Evolutionary conservation across 2,113 vertebrate species (phyloP).

Genomic region (Zapus hudsonius): DNA sequence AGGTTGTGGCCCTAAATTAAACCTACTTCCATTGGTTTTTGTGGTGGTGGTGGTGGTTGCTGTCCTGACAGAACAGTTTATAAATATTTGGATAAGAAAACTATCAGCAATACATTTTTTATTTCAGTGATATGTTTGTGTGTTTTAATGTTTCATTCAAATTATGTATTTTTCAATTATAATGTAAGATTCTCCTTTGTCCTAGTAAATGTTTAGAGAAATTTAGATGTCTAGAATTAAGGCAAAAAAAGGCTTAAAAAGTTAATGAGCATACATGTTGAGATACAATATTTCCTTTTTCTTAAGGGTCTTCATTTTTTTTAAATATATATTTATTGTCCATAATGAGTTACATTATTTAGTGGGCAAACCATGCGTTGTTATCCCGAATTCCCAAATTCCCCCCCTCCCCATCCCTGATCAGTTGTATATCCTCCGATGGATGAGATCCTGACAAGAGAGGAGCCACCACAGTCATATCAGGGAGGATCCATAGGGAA

Average conservation of each 20-base stretch:
- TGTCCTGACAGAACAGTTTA: constrained; percentile 76
- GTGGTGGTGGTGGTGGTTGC: constrained; percentile 13
- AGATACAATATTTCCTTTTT: constrained; percentile 22
- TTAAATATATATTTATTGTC: too few relatives aligned
- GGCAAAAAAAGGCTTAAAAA: neutral
- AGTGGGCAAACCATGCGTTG: too few relatives aligned
- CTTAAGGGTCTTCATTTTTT: constrained; percentile 25
- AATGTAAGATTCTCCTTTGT: constrained; percentile 35
- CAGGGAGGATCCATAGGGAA: too few relatives aligned
- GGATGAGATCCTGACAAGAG: too few relatives aligned
- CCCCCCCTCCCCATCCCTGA: too few relatives aligned
- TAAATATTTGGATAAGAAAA: constrained; percentile 81
- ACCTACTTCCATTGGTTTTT: constrained; percentile 70
- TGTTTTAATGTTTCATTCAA: neutral
- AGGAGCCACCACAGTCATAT: too few relatives aligned
- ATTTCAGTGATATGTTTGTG: constrained; percentile 34
- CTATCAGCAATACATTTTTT: constrained; percentile 68
- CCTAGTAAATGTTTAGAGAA: constrained; percentile 56
- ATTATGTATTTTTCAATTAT: constrained; percentile 59
- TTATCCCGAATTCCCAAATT: too few relatives aligned
- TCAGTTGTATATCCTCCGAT: too few relatives aligned
- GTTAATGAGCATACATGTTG: neutral
- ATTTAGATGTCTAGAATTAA: constrained; percentile 24
- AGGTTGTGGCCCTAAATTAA: constrained; percentile 78
- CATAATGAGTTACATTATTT: too few relatives aligned